Evolutionary conservation across 2,113 vertebrate genomes (phyloP).

Genomic region (Lucifuga dentata): DNA sequence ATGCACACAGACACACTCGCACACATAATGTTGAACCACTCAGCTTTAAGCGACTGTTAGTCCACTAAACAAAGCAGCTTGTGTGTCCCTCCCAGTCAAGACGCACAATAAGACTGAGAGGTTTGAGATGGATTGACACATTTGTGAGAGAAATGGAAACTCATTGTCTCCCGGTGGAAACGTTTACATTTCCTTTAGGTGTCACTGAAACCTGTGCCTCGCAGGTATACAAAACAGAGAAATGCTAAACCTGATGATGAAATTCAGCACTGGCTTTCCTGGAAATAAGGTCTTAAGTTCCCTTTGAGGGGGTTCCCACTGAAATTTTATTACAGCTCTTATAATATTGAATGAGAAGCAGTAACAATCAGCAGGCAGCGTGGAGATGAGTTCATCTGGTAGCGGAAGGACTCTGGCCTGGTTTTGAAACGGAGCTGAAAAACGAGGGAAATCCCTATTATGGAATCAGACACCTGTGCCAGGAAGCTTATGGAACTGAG

Average conservation of each 20-base stretch:
- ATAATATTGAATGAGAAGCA: constrained; percentile 19
- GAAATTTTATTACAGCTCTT: constrained; percentile 15
- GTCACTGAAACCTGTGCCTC: constrained; percentile 38
- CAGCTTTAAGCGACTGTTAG: no score
- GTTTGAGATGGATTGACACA: constrained; percentile 12
- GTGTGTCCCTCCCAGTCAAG: constrained; percentile 11
- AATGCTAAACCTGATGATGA: constrained; percentile 14
- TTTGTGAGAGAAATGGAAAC: no score
- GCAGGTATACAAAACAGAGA: constrained; percentile 18
- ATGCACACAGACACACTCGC: not conserved
- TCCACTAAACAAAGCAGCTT: constrained; percentile 4
- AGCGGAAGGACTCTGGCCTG: constrained; percentile 25
- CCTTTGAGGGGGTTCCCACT: constrained; percentile 51
- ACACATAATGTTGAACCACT: not conserved
- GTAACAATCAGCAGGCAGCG: not conserved
- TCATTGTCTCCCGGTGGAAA: no score
- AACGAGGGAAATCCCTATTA: constrained; percentile 67
- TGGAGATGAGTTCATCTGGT: constrained; percentile 21
- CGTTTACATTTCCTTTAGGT: constrained; percentile 14
- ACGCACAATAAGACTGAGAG: not conserved
- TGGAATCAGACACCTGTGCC: constrained; percentile 48
- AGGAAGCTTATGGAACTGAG: constrained; percentile 11
- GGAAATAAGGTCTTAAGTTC: constrained; percentile 36
- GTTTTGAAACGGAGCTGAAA: constrained; percentile 31
- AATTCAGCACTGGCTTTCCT: constrained; percentile 32